Percentiles rank a stretch among this genome's conserved stretches.
Conservation (phyloP, 23 tunicate species). For the Clavelina lepadiformis region DNA sequence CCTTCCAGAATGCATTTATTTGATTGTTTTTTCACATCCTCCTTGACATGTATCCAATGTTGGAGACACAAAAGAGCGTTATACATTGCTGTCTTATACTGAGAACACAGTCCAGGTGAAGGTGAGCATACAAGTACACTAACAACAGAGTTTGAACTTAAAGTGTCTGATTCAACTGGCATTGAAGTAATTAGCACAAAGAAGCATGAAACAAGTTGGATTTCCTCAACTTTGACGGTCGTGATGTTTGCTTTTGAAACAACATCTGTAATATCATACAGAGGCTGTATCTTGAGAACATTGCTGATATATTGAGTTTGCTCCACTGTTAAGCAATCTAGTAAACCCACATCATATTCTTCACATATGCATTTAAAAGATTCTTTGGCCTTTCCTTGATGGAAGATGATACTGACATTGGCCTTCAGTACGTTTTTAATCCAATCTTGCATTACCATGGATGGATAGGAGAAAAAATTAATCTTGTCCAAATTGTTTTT, state of each 20-base stretch:
- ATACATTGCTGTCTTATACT: background rate
- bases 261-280: background rate
- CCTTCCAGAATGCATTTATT: no score
- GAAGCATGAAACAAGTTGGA: no score
- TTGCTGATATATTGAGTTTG: background rate
- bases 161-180: background rate
- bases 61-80: background rate
- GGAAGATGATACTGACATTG: background rate
- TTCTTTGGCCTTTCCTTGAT: slow-evolving; percentile 6
- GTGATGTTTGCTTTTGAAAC: background rate
- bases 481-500: no score
- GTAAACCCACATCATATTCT: slow-evolving; percentile 2
- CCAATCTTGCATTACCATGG: no score
- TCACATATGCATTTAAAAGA: slow-evolving; percentile 3
- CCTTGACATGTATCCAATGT: slow-evolving; percentile 16
- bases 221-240: background rate
- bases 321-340: slow-evolving; percentile 1
- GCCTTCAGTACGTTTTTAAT: no score
- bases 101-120: slow-evolving; percentile 13
- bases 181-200: background rate
- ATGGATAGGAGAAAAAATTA: no score
- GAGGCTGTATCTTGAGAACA: background rate
- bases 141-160: no score
- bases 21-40: no score
- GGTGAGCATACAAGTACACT: slow-evolving; percentile 4